Evolutionary conservation across 30 jellyfish, hydroid and myxozoan species (phyloP).

Genomic region (Turritopsis dohrnii): DNA sequence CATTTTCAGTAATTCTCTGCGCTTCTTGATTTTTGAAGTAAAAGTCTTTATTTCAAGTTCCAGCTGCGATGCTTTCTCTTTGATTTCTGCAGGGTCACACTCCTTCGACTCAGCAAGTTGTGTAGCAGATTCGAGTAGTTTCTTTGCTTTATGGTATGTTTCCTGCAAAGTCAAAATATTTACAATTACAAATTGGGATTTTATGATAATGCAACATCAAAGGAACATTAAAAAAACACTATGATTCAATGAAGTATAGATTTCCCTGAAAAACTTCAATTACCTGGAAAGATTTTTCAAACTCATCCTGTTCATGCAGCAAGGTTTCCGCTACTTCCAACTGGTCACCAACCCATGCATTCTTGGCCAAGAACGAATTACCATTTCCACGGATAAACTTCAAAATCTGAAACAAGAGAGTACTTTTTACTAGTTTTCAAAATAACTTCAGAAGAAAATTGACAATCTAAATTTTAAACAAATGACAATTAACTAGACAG

Average conservation of each 20-base stretch:
- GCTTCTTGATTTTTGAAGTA: slow-evolving; percentile 30
- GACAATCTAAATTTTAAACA: too few species aligned
- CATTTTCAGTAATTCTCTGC: slow-evolving; percentile 71
- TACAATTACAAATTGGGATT: not conserved
- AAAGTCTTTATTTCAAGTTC: slow-evolving; percentile 52
- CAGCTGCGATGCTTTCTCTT: slow-evolving; percentile 40
- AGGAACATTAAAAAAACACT: not conserved
- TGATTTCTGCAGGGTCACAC: slow-evolving; percentile 87
- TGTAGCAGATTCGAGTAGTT: slow-evolving; percentile 50
- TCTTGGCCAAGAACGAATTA: slow-evolving; percentile 14
- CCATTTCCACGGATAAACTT: slow-evolving; percentile 59
- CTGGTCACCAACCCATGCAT: slow-evolving; percentile 55
- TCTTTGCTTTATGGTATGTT: slow-evolving; percentile 42
- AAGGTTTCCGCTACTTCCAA: slow-evolving; percentile 48
- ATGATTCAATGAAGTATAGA: too few species aligned
- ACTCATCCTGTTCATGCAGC: slow-evolving; percentile 44
- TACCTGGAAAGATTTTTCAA: slow-evolving; percentile 56
- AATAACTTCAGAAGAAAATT: not conserved
- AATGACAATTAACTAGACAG: too few species aligned
- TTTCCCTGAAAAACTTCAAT: not conserved
- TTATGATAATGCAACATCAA: not conserved
- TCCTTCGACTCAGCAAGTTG: slow-evolving; percentile 75
- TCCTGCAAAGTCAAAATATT: slow-evolving; percentile 40
- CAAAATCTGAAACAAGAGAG: slow-evolving; percentile 43
- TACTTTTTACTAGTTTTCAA: not conserved